A percentile compares a stretch with the other conserved stretches of the same genome.
These are phyloP conservation scores for Nycticebus coucang DNA, from an alignment of 2,113 vertebrate genomes.

Conservation along the genomic window DNA sequence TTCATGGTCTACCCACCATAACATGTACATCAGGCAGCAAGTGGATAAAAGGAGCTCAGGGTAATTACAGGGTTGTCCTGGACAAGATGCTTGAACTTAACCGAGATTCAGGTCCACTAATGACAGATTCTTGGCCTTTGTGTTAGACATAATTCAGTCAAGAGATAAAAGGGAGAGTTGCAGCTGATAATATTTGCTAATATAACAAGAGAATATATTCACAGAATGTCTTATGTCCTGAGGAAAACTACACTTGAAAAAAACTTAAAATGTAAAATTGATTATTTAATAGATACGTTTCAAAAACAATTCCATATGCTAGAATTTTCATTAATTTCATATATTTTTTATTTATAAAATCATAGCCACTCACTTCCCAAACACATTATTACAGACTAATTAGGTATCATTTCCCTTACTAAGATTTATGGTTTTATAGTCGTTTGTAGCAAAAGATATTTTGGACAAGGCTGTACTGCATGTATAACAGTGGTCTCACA, in stretches of 20 bases:
- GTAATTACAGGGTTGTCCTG: slow-evolving; percentile 54
- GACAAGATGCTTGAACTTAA: slow-evolving; percentile 57
- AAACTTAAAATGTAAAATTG: neutral
- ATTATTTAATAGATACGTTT: neutral
- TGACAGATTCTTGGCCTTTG: slow-evolving; percentile 48
- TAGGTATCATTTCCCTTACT: neutral
- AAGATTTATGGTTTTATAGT: neutral
- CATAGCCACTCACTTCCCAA: neutral
- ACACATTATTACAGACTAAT: neutral
- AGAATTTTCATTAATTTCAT: neutral
- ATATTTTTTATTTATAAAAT: slow-evolving; percentile 16
- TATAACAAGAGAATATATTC: neutral
- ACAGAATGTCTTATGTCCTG: neutral
- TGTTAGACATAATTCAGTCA: neutral
- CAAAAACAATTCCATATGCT: neutral
- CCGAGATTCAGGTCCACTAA: neutral
- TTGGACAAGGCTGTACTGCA: neutral
- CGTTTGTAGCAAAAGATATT: neutral
- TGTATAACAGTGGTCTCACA: neutral
- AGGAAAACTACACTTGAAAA: neutral
- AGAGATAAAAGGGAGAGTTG: neutral
- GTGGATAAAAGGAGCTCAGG: neutral
- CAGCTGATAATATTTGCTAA: neutral
- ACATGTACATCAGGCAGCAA: slow-evolving; percentile 30
- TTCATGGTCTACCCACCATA: neutral